These are phyloP conservation scores for Lepus europaeus DNA, from an alignment of 2,113 vertebrate species.

Conservation along the genomic window DNA sequence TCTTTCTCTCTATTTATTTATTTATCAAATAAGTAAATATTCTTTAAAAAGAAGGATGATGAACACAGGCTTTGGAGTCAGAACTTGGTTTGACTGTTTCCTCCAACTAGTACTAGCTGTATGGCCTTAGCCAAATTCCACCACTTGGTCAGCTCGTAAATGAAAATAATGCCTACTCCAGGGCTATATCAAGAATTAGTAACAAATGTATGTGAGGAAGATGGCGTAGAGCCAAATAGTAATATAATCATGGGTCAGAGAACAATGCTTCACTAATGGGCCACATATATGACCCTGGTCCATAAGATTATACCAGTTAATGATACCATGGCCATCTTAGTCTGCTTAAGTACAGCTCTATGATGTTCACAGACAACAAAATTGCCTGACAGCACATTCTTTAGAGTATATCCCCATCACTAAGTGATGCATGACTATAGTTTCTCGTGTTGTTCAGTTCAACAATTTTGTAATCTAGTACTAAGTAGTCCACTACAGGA, in stretches of 20 bases:
- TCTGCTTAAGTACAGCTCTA: no score
- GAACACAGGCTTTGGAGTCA: slow-evolving; percentile 19
- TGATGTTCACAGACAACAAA: no score
- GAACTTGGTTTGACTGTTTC: not conserved
- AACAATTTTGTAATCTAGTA: not conserved
- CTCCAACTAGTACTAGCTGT: not conserved
- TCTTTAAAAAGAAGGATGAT: not conserved
- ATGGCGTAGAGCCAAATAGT: not conserved
- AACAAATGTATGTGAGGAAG: not conserved
- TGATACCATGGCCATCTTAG: no score
- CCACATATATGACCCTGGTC: no score
- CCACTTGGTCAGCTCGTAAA: not conserved
- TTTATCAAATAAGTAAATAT: no score
- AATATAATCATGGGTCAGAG: not conserved
- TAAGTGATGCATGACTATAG: not conserved
- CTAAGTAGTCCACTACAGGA: not conserved
- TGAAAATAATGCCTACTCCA: not conserved
- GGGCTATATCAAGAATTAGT: not conserved
- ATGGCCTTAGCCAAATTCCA: not conserved
- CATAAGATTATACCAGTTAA: no score
- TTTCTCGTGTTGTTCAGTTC: not conserved
- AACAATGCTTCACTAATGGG: no score
- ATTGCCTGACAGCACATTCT: no score
- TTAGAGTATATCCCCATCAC: no score
- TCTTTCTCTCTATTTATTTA: no score